These are phyloP conservation scores for Tenthredo amoena DNA, from an alignment of 2,888 invertebrate species.

Conservation along the genomic window DNA sequence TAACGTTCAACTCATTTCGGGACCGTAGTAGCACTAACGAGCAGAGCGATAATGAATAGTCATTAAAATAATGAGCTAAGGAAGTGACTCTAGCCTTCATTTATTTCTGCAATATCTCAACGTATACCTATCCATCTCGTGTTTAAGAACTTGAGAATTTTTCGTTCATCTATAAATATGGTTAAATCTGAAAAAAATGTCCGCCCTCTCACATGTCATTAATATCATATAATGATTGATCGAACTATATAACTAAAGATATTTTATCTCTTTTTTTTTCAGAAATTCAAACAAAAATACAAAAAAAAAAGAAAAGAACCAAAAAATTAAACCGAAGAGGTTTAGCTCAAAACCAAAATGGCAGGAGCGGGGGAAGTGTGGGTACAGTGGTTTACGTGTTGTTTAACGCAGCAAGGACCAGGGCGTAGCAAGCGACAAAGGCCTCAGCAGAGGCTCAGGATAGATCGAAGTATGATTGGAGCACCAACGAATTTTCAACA, in stretches of 20 bases:
- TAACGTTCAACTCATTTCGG: not conserved
- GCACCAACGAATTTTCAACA: conserved; percentile 97
- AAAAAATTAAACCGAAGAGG: not conserved
- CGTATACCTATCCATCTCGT: not conserved
- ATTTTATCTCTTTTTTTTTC: not conserved
- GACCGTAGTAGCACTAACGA: not conserved
- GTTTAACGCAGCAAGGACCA: conserved; percentile 90
- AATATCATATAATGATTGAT: not conserved
- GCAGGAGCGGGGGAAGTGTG: conserved; percentile 90
- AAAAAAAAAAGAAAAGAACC: not conserved
- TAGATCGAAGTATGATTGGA: conserved; percentile 97
- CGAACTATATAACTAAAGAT: not conserved
- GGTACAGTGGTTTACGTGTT: conserved; percentile 96
- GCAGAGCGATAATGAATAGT: conserved; percentile 33
- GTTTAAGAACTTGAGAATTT: not conserved
- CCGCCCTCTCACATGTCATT: not conserved
- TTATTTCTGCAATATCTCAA: not conserved
- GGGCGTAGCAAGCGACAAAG: conserved; percentile 77
- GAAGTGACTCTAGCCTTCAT: not conserved
- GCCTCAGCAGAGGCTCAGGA: conserved; percentile 84
- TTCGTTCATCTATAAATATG: not conserved
- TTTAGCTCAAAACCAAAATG: conserved; percentile 78
- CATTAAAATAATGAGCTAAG: conserved; percentile 35
- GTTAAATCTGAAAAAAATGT: not conserved
- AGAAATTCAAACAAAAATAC: not conserved